These are phyloP conservation scores for Argyrosomus japonicus DNA, from an alignment of 2,113 vertebrate species.

Conservation along the genomic window DNA sequence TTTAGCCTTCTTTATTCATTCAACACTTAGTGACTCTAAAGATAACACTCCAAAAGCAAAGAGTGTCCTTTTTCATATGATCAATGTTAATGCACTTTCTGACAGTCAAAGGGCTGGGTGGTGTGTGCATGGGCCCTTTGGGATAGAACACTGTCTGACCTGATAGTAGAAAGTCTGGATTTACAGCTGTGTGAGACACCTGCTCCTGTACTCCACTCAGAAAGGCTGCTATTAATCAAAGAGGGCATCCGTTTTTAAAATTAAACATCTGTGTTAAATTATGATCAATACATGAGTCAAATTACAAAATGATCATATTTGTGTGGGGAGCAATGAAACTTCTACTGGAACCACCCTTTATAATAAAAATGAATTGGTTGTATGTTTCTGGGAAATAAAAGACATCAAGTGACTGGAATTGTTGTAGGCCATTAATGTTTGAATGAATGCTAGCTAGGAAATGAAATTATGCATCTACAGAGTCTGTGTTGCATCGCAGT, in stretches of 20 bases:
- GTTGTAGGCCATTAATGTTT: neutral
- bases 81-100: constrained; percentile 66
- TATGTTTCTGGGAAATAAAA: constrained; percentile 11
- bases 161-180: constrained; percentile 30
- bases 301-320: constrained; percentile 11
- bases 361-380: neutral
- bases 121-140: constrained; percentile 18
- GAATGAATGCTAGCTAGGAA: neutral
- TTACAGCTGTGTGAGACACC: constrained; percentile 42
- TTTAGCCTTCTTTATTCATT: constrained; percentile 12
- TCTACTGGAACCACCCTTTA: neutral
- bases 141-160: constrained; percentile 29
- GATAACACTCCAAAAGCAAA: constrained; percentile 14
- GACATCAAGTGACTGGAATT: neutral
- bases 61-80: constrained; percentile 45
- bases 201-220: constrained; percentile 32
- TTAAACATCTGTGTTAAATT: neutral
- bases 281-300: constrained; percentile 11
- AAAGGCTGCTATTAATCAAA: constrained; percentile 18
- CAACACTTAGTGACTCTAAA: constrained; percentile 7
- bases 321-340: neutral
- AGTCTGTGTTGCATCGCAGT: neutral
- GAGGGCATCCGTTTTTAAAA: constrained; percentile 14
- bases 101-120: constrained; percentile 30
- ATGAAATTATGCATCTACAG: neutral